These are phyloP conservation scores for Glossophaga mutica DNA, from an alignment of 2,797 vertebrate species.

Conservation along the genomic window DNA sequence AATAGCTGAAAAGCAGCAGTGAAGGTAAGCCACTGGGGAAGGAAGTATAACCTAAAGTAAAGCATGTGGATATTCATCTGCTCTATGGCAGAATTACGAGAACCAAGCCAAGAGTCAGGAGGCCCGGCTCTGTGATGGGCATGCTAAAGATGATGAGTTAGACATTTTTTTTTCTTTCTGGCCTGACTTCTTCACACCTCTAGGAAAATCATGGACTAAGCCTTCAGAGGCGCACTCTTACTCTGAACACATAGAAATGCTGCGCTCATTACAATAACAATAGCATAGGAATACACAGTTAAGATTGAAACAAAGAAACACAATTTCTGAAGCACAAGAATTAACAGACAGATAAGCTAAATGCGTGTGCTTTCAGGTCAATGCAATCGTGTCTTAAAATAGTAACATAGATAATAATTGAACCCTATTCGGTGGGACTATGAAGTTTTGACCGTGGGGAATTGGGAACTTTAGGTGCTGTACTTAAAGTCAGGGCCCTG, in stretches of 20 bases:
- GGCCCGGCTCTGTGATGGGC: background rate
- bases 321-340: background rate
- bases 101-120: background rate
- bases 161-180: background rate
- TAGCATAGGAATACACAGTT: background rate
- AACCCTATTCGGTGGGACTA: background rate
- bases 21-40: background rate
- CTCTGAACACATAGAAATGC: background rate
- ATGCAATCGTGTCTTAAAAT: background rate
- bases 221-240: background rate
- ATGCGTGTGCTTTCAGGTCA: background rate
- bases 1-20: background rate
- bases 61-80: background rate
- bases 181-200: background rate
- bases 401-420: background rate
- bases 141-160: background rate
- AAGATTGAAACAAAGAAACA: background rate
- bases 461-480: background rate
- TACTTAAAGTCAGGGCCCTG: background rate
- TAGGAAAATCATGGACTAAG: background rate
- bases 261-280: background rate
- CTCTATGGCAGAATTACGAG: background rate
- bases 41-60: background rate
- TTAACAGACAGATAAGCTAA: background rate
- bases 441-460: background rate